Conservation (phyloP, 2,113 vertebrate species). For the Melanocharis versteri region DNA sequence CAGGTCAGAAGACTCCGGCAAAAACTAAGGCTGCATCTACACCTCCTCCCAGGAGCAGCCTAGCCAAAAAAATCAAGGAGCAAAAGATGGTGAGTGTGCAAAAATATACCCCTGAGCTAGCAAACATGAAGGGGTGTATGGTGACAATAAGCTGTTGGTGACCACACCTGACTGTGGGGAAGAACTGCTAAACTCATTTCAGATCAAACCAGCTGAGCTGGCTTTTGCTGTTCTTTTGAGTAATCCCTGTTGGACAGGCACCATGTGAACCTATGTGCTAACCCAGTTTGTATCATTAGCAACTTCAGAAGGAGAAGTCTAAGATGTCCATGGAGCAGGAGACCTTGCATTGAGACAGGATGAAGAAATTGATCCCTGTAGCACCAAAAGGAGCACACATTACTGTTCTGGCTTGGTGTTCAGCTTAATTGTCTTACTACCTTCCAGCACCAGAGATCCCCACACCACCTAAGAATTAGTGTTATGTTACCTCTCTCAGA, state of each 20-base stretch:
- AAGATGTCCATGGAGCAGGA: not conserved
- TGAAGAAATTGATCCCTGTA: not conserved
- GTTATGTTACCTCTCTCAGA: not conserved
- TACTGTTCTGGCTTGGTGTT: not conserved
- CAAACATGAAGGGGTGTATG: not conserved
- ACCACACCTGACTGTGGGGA: not conserved
- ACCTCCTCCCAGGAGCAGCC: slow-evolving; percentile 68
- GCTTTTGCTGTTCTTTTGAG: not conserved
- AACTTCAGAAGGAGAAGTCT: not conserved
- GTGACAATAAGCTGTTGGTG: not conserved
- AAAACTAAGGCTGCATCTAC: slow-evolving; percentile 56
- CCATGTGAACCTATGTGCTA: not conserved
- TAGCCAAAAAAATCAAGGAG: slow-evolving; percentile 76
- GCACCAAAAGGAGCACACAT: not conserved
- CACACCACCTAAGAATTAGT: not conserved
- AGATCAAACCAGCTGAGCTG: not conserved
- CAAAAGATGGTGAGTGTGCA: slow-evolving; percentile 64
- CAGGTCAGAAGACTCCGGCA: slow-evolving; percentile 55
- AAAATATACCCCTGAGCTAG: not conserved
- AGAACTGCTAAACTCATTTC: not conserved
- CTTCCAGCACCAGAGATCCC: not conserved
- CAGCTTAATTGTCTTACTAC: not conserved
- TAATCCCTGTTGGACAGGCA: not conserved
- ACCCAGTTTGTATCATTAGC: not conserved
- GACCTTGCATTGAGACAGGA: not conserved